These are phyloP conservation scores for Synanceia verrucosa DNA, from an alignment of 2,797 vertebrate genomes.

Conservation along the genomic window DNA sequence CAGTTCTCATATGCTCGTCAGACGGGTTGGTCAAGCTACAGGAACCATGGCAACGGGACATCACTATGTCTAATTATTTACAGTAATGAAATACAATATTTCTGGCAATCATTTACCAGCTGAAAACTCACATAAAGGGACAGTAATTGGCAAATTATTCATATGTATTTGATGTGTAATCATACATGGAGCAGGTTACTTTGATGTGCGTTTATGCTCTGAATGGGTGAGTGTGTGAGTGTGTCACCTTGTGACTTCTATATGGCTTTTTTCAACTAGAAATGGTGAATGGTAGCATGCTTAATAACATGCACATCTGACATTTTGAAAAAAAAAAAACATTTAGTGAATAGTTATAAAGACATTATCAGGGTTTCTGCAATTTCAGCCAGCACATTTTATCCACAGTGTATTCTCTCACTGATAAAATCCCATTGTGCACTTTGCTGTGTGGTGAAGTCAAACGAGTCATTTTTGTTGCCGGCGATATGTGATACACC, in stretches of 20 bases:
- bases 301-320: background rate
- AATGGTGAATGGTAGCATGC: background rate
- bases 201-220: background rate
- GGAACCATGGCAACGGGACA: slow-evolving; percentile 57
- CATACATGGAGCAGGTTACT: background rate
- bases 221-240: background rate
- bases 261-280: background rate
- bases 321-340: background rate
- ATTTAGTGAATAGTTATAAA: background rate
- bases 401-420: background rate
- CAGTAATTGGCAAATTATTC: background rate
- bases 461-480: slow-evolving; percentile 43
- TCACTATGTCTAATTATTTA: slow-evolving; percentile 45
- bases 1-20: slow-evolving; percentile 66
- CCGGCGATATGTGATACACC: slow-evolving; percentile 64
- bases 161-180: background rate
- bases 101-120: slow-evolving; percentile 42
- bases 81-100: slow-evolving; percentile 16
- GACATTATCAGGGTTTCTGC: background rate
- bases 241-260: background rate
- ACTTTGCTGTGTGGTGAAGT: slow-evolving; percentile 15
- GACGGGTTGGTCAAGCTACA: slow-evolving; percentile 70
- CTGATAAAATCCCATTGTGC: slow-evolving; percentile 22
- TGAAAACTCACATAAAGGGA: background rate
- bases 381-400: background rate